Conservation (phyloP, 1,140 invertebrate genomes). For the Neodiprion lecontei region DNA sequence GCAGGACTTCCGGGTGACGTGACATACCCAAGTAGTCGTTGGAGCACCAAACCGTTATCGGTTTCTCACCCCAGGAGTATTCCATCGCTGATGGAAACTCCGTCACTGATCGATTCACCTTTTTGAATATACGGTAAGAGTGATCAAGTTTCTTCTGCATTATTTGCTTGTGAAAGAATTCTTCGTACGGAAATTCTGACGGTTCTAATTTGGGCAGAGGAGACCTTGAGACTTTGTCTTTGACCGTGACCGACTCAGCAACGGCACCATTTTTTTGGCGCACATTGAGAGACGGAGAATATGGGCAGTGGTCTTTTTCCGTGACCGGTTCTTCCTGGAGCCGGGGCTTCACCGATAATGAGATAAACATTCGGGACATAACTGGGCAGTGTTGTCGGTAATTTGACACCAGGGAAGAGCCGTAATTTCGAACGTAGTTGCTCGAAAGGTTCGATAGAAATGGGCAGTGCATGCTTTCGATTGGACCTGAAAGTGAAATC, state of each 20-base stretch:
- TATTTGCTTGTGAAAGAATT: slow-evolving; percentile 91
- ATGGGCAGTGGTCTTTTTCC: not conserved
- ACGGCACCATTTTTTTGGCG: slow-evolving; percentile 48
- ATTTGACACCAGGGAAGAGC: slow-evolving; percentile 74
- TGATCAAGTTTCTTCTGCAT: slow-evolving; percentile 94
- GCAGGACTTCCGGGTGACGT: slow-evolving; percentile 85
- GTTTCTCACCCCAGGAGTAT: slow-evolving; percentile 77
- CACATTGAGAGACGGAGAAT: slow-evolving; percentile 33
- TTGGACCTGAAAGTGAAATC: slow-evolving; percentile 36
- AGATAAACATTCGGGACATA: slow-evolving; percentile 70
- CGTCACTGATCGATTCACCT: slow-evolving; percentile 87
- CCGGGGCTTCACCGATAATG: slow-evolving; percentile 34
- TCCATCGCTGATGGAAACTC: slow-evolving; percentile 90
- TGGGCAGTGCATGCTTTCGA: slow-evolving; percentile 79
- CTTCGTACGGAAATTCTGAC: slow-evolving; percentile 81
- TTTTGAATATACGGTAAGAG: slow-evolving; percentile 96
- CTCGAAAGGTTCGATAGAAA: slow-evolving; percentile 82
- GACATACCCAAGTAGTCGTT: slow-evolving; percentile 98
- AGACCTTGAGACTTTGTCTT: slow-evolving; percentile 53
- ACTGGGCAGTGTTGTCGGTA: slow-evolving; percentile 86
- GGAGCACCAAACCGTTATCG: slow-evolving; percentile 97
- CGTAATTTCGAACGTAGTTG: slow-evolving; percentile 84
- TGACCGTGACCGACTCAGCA: slow-evolving; percentile 47
- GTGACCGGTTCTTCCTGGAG: slow-evolving; percentile 13
- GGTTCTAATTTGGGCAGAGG: slow-evolving; percentile 35